phyloP scores from a whole-genome alignment of 2,113 vertebrate species.

The Perca fluviatilis region DNA sequence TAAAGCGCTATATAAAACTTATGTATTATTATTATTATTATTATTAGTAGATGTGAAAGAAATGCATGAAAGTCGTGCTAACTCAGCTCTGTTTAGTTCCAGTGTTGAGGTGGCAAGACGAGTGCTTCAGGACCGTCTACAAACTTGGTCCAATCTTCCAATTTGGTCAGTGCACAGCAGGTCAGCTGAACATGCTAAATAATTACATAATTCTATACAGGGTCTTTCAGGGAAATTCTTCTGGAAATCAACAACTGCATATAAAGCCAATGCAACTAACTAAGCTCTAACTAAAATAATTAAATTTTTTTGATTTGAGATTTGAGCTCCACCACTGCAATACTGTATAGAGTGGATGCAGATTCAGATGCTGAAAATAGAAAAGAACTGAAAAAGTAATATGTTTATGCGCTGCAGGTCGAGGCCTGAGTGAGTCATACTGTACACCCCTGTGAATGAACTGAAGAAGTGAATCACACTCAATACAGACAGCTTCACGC shows the following conservation, averaged over 20 bases:
- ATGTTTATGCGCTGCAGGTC: neutral
- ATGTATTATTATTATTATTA: too few relatives aligned
- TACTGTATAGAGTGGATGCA: neutral
- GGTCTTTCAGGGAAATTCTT: too few relatives aligned
- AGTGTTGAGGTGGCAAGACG: too few relatives aligned
- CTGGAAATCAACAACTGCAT: neutral
- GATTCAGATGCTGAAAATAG: slow-evolving; percentile 47
- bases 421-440: slow-evolving; percentile 50
- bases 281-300: neutral
- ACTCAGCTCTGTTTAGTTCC: too few relatives aligned
- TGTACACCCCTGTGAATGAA: slow-evolving; percentile 52
- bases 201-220: neutral
- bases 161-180: neutral
- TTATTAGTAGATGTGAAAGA: too few relatives aligned
- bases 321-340: neutral
- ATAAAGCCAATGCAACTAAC: neutral
- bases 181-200: neutral
- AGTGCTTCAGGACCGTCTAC: too few relatives aligned
- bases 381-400: slow-evolving; percentile 22
- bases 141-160: too few relatives aligned
- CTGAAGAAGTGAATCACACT: slow-evolving; percentile 41
- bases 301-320: too few relatives aligned
- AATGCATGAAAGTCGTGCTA: too few relatives aligned
- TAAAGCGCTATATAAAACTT: too few relatives aligned
- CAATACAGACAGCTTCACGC: slow-evolving; percentile 22